Evolutionary conservation across 2,113 vertebrate species (phyloP).

Genomic region (Piprites chloris): DNA sequence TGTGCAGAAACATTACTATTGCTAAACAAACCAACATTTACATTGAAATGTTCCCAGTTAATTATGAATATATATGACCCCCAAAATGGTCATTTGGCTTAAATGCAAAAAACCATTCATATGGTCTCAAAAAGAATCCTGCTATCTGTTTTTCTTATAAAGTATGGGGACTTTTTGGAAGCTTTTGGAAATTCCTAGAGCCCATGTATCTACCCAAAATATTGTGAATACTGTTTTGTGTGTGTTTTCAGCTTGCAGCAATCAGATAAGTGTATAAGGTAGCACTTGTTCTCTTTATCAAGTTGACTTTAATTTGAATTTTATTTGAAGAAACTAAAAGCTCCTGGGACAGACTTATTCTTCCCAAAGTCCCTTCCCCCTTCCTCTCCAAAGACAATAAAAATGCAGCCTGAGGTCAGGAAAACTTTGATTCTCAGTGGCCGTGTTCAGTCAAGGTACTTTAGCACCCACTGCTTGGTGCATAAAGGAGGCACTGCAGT

Average conservation of each 20-base stretch:
- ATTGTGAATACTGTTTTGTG: not conserved
- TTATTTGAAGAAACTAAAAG: not conserved
- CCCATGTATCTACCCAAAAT: not conserved
- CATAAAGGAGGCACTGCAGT: not conserved
- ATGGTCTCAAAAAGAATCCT: not conserved
- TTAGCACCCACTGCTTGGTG: not conserved
- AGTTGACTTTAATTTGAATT: not conserved
- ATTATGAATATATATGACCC: slow-evolving; percentile 49
- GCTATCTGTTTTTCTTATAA: not conserved
- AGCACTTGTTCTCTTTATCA: not conserved
- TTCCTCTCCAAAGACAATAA: not conserved
- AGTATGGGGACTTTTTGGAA: not conserved
- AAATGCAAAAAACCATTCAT: not conserved
- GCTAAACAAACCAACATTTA: slow-evolving; percentile 23
- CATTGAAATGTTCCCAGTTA: slow-evolving; percentile 49
- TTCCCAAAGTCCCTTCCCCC: rapidly evolving
- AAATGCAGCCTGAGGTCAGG: not conserved
- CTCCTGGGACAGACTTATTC: not conserved
- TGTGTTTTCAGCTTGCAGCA: not conserved
- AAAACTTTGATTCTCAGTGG: not conserved
- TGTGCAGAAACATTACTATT: slow-evolving; percentile 47
- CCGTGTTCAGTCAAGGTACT: not conserved
- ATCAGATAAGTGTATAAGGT: not conserved
- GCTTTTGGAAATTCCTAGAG: not conserved
- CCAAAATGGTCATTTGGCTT: slow-evolving; percentile 44